These are phyloP conservation scores for Halcyon malimbica DNA, from an alignment of 2,113 vertebrate genomes.

Conservation along the genomic window DNA sequence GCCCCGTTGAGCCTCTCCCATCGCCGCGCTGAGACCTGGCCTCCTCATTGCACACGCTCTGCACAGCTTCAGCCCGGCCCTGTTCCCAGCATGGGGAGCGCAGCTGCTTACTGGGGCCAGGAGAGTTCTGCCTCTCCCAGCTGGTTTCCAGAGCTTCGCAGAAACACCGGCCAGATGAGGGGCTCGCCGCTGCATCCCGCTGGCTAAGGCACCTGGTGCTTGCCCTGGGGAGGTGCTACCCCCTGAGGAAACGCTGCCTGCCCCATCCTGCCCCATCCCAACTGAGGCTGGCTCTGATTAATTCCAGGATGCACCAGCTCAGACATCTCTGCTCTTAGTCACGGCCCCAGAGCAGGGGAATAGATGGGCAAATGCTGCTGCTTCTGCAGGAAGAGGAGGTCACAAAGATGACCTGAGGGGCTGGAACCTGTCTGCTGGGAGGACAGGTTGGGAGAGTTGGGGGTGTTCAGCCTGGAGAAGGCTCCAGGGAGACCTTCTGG, in stretches of 20 bases:
- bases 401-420: not conserved
- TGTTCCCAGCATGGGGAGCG: not conserved
- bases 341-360: fast-evolving
- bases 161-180: not conserved
- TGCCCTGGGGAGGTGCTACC: not conserved
- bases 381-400: not conserved
- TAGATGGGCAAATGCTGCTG: not conserved
- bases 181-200: fast-evolving
- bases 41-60: not conserved
- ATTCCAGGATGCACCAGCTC: not conserved
- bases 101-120: not conserved
- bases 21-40: not conserved
- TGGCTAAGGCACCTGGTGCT: fast-evolving
- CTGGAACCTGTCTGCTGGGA: not conserved
- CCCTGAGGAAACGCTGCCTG: not conserved
- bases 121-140: not conserved
- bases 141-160: not conserved
- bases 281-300: not conserved
- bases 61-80: not conserved
- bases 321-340: not conserved
- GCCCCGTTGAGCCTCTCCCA: not conserved
- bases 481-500: not conserved
- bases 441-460: not conserved
- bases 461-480: not conserved
- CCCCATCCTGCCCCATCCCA: not conserved